Evolutionary conservation across 2,888 invertebrate species (phyloP), one percentile per base, ranked within the genome.

Genomic region (Troides oblongomaculatus): DNA sequence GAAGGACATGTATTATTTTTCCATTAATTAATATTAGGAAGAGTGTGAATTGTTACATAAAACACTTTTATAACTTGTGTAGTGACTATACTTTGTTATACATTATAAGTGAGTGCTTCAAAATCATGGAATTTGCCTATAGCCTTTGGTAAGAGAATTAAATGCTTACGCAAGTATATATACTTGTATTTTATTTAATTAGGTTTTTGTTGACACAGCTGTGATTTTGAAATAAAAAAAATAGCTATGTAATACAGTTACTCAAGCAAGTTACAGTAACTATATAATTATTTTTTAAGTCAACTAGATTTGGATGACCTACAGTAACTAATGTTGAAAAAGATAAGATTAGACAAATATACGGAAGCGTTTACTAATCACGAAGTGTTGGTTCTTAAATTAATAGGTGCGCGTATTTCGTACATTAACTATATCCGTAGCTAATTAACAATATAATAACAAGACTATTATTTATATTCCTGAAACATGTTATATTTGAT

Each of bases 21-120:
- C 85, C 86, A 84, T 86, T 83, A 81, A 84, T 81, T 82, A 84
- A 84, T 83, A 81, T 76, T 74, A 76, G 75, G 81, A 85, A 85
- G 82, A 85, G 77, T 78, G 78, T 79, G 82, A 89, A 89, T 86
- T 90, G 90, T 90, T 91, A 90, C 88, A 91, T 90, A 90, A 92
- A 91, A 86, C 82, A 68, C 83, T 74, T 72, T 69, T 60, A 36
- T 62, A n/a, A 68, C n/a, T 61, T 39, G 64, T 53, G 70, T 71
- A 63, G 69, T 73, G 70, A 62, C 43, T 53, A 64, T 43, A 67
- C 25, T 58, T 65, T 46, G n/a, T 46, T 69, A 46, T 69, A 63
- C 60, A 58, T 68, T 63, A 68, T 68, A 21, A 62, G 60, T 63
- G 71, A 39, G 66, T 63, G 69, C 25, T 62, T 53, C 53, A 50